Conservation (phyloP, 2,797 vertebrate species). For the Chelidonichthys spinosus region DNA sequence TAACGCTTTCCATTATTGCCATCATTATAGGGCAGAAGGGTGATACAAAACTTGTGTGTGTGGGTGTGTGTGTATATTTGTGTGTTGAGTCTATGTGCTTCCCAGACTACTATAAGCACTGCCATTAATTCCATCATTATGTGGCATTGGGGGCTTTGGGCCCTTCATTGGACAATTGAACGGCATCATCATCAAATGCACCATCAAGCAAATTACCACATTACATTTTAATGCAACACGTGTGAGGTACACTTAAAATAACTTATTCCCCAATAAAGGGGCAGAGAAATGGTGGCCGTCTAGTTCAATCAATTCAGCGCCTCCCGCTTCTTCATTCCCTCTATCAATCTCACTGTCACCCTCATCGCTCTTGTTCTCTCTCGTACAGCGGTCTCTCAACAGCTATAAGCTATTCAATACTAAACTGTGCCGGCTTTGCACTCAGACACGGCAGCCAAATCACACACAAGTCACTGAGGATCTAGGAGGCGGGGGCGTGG, state of each 20-base stretch:
- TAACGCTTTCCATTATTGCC: slow-evolving; percentile 62
- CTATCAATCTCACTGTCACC: slow-evolving; percentile 31
- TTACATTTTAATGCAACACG: slow-evolving; percentile 54
- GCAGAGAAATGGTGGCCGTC: slow-evolving; percentile 48
- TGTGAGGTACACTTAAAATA: slow-evolving; percentile 56
- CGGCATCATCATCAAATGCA: slow-evolving; percentile 58
- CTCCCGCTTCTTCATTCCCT: slow-evolving; percentile 31
- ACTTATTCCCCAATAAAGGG: slow-evolving; percentile 49
- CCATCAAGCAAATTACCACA: slow-evolving; percentile 60
- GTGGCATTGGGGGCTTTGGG: slow-evolving; percentile 42
- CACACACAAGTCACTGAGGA: slow-evolving; percentile 39
- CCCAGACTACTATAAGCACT: slow-evolving; percentile 52
- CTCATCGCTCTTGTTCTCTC: slow-evolving; percentile 1
- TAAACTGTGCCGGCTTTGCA: slow-evolving; percentile 32
- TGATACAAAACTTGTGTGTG: slow-evolving; percentile 43
- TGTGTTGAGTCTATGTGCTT: slow-evolving; percentile 45
- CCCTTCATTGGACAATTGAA: slow-evolving; percentile 60
- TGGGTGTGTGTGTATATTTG: slow-evolving; percentile 21
- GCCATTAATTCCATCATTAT: slow-evolving; percentile 59
- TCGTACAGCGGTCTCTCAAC: slow-evolving; percentile 21
- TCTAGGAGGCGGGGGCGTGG: slow-evolving; percentile 30
- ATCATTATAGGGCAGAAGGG: slow-evolving; percentile 62
- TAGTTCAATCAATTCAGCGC: slow-evolving; percentile 37
- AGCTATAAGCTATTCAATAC: slow-evolving; percentile 45
- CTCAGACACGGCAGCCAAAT: slow-evolving; percentile 36